phyloP scores from a whole-genome alignment of 2,113 vertebrate genomes.

The Scytalopus superciliaris region DNA sequence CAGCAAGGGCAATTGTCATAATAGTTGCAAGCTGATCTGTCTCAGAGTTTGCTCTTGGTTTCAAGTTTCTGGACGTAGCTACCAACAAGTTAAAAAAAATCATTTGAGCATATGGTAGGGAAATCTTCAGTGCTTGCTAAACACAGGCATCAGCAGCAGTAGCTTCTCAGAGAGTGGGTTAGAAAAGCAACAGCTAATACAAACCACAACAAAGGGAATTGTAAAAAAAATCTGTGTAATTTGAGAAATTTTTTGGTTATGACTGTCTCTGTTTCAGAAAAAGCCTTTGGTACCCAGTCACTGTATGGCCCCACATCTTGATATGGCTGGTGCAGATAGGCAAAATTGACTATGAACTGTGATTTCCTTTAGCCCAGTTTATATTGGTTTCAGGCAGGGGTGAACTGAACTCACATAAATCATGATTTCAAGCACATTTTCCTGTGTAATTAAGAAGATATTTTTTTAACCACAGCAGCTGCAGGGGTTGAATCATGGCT shows the following conservation, averaged over 20 bases:
- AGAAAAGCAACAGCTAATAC: background rate
- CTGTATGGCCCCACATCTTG: background rate
- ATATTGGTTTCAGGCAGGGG: background rate
- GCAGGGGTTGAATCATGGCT: background rate
- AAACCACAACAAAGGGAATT: background rate
- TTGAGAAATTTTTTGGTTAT: background rate
- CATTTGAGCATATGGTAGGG: background rate
- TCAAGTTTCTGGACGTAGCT: background rate
- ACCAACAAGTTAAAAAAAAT: background rate
- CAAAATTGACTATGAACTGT: background rate
- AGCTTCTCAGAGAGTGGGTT: background rate
- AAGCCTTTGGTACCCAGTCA: background rate
- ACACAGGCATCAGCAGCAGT: background rate
- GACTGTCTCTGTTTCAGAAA: background rate
- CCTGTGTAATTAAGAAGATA: background rate
- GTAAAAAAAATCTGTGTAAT: background rate
- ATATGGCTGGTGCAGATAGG: background rate
- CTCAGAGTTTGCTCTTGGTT: background rate
- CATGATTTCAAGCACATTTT: slow-evolving; percentile 28
- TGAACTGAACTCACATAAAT: background rate
- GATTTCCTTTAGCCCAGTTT: background rate
- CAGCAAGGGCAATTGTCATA: background rate
- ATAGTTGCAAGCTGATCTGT: background rate
- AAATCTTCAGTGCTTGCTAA: background rate
- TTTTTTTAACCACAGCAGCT: background rate